Evolutionary conservation across 2,888 invertebrate species (phyloP).

Genomic region (Calephelis perditalis): DNA sequence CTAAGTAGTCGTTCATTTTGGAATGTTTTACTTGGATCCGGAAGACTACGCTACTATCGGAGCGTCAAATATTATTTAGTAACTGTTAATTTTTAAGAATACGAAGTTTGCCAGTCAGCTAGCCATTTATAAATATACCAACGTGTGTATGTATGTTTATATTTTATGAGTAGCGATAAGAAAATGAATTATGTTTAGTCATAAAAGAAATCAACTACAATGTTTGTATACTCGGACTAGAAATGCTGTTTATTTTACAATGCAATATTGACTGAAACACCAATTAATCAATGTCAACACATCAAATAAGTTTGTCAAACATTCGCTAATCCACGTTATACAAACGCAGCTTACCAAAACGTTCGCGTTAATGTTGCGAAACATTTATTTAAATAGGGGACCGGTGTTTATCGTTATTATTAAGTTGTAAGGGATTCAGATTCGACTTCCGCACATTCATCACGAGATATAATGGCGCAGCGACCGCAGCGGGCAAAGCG

Average conservation of each 20-base stretch:
- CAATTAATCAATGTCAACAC: conserved; percentile 56
- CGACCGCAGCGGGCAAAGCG: conserved; percentile 45
- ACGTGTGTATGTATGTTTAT: too few relatives aligned
- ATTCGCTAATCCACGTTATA: conserved; percentile 53
- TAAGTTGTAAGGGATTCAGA: conserved; percentile 67
- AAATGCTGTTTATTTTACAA: conserved; percentile 25
- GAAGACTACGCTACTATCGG: too few relatives aligned
- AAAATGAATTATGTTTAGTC: too few relatives aligned
- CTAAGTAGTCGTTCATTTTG: too few relatives aligned
- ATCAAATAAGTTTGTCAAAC: conserved; percentile 63
- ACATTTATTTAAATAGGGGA: conserved; percentile 64
- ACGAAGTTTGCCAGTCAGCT: too few relatives aligned
- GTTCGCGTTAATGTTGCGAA: conserved; percentile 65
- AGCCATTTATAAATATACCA: too few relatives aligned
- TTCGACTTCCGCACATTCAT: conserved; percentile 69
- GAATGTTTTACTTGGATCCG: too few relatives aligned
- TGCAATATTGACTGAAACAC: conserved; percentile 25
- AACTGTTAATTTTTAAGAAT: too few relatives aligned
- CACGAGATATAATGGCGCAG: conserved; percentile 46
- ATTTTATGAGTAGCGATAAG: too few relatives aligned
- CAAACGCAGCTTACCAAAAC: conserved; percentile 62
- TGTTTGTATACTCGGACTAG: too few relatives aligned
- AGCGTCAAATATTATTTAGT: too few relatives aligned
- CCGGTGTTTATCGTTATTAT: conserved; percentile 70
- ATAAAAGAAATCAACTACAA: too few relatives aligned